Evolutionary conservation across 1,140 invertebrate genomes (phyloP), one percentile per base, ranked within the genome.

Genomic region (Dermatophagoides farinae): DNA sequence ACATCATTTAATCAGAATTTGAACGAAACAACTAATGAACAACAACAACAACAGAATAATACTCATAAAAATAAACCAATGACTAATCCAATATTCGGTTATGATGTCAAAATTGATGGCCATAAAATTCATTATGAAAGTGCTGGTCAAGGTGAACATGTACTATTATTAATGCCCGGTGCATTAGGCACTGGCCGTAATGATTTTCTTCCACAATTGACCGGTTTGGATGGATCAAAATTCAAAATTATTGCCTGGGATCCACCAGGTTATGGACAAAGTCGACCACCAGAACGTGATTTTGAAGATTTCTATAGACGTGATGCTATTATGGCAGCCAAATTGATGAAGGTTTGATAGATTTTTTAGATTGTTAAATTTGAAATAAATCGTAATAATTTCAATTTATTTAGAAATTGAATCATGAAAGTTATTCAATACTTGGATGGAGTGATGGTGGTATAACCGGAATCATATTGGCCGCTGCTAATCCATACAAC

Each of bases 121-220:
- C 64, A 71, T 25, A 71, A 78, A 57, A 77, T 82, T 31, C 85
- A 87, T 70, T 86, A 84, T 73, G 72, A 84, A 8, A 79, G 78
- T 70, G 75, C 78, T 51, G 86, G 86, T 9, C 74, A 67, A 65
- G 87, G 86, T 6, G 64, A 77, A 0, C 78, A 82, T 66, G 76
- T 77, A 57, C 65, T 88, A 0, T 68, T 90, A 1, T 75, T 84
- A 43, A 73, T 87, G 66, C 86, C 86, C 6, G 86, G 43, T 38
- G 25, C 23, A 49, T 49, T 49, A 22, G 60, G 60, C n/a, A 38
- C 60, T n/a, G 37, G 20, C 41, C 12, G 43, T 1, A 44, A 11
- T 22, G 60, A 61, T 23, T 61, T 61, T 60, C 11, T 20, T n/a
- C 50, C 37, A 22, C 60, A 61, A 55, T 38, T 61, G 37, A 38